Conservation (phyloP, 1,140 invertebrate species). For the Lamellibrachia luymesi region DNA sequence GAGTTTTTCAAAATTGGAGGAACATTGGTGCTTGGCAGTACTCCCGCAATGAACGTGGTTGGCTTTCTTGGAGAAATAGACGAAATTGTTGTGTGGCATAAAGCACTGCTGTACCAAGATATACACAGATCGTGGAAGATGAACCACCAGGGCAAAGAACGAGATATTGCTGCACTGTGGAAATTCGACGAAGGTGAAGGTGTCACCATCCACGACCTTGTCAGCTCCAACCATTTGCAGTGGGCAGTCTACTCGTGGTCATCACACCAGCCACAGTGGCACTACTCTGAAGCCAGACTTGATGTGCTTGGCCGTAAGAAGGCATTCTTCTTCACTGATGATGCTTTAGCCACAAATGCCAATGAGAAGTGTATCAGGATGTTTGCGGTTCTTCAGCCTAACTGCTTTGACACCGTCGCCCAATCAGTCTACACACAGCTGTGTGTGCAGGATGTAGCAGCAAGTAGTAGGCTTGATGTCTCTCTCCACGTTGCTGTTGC, state of each 20-base stretch:
- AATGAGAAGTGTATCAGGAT: conserved; percentile 25
- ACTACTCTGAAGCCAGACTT: conserved; percentile 25
- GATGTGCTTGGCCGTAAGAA: conserved; percentile 15
- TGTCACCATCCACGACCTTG: conserved; percentile 23
- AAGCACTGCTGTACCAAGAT: conserved; percentile 8
- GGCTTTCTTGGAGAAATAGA: conserved; percentile 36
- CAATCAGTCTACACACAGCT: conserved; percentile 28
- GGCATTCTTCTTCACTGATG: conserved; percentile 20
- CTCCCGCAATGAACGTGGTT: conserved; percentile 28
- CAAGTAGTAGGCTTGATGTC: conserved; percentile 8
- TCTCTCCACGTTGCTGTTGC: conserved; percentile 3
- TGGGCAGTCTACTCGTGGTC: conserved; percentile 19
- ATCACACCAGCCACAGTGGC: conserved; percentile 19
- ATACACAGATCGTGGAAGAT: conserved; percentile 31
- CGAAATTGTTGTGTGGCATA: conserved; percentile 37
- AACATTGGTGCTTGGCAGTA: conserved; percentile 31
- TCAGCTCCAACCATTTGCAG: conserved; percentile 24
- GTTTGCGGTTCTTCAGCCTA: background rate
- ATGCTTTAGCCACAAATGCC: conserved; percentile 12
- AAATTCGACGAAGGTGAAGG: conserved; percentile 36
- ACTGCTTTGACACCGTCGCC: conserved; percentile 18
- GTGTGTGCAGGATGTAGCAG: conserved; percentile 34
- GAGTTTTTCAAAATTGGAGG: conserved; percentile 26
- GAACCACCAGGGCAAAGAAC: conserved; percentile 24
- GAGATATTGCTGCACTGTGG: conserved; percentile 30